Base-by-base conservation (phyloP, 2,888 invertebrate species). In the Platycheirus rosarum region DNA sequence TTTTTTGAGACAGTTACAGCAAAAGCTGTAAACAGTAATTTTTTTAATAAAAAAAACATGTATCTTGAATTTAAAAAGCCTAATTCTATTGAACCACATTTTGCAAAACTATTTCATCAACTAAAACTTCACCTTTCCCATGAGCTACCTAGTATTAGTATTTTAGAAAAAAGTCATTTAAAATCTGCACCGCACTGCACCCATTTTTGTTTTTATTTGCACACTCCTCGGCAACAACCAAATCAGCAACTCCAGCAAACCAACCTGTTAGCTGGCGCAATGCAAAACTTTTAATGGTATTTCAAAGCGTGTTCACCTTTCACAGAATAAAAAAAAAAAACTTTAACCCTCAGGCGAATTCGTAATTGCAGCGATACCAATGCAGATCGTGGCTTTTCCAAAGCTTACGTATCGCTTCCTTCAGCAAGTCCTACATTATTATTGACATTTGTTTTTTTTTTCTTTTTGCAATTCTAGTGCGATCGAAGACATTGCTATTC, bases 271-370 rank as follows among this genome's bases (percentile, higher is more conserved):
- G 35, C 46, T 20, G 13, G 29, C 44, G 46, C 55, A 13, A 53
- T 53, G 63, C 23, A 57, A 23, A 79, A 57, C 40, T 74, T 65
- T 51, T 42, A 70, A 76, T 80, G 80, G 26, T 70, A 80, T 70
- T 76, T 65, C 51, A 32, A 46, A 44, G 57, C 70, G 65, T 62
- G 76, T 76, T 82, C 76, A 80, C 80, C 76, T 80, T 76, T 80
- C 44, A 35, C 20, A 76, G 80, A 71, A 68, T 62, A 14, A 32
- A 37, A 55, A 23, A 57, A 29, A 74, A 74, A 49, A 57, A 23
- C 57, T 66, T 62, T 60, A 65, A 80, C 70, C 71, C 66, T 49
- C 60, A 26, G 42, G 76, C 65, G 62, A 76, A 51, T 66, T 70
- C 60, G 70, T 66, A 71, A 76, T 66, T 82, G 79, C 75, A 82